Evolutionary conservation across 2,888 invertebrate species (phyloP).

Genomic region (Dendrolimus houi): DNA sequence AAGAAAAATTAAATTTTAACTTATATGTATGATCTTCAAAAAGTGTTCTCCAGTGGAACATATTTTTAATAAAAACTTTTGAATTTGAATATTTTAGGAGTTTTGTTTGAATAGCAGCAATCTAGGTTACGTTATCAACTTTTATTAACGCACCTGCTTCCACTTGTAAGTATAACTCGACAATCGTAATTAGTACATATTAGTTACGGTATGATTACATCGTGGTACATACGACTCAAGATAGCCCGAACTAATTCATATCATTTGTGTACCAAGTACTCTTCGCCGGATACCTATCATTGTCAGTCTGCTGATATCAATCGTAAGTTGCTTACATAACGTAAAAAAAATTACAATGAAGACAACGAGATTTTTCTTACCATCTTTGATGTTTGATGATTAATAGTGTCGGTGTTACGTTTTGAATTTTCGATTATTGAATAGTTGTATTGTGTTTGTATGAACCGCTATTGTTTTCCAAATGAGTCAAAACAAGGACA

Average conservation of each 20-base stretch:
- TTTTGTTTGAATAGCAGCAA: constrained; percentile 9
- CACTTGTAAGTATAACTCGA: constrained; percentile 10
- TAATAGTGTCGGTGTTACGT: not conserved
- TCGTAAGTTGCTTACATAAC: not conserved
- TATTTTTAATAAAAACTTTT: too few species aligned
- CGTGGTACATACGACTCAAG: not conserved
- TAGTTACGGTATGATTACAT: constrained; percentile 15
- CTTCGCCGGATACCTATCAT: not conserved
- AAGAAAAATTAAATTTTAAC: too few species aligned
- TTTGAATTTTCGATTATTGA: not conserved
- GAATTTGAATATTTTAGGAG: too few species aligned
- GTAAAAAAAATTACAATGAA: not conserved
- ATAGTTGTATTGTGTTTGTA: not conserved
- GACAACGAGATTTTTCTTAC: not conserved
- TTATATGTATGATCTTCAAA: too few species aligned
- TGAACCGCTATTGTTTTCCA: constrained; percentile 6
- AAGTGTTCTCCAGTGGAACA: too few species aligned
- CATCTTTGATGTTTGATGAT: not conserved
- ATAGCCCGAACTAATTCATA: not conserved
- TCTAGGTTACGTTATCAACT: constrained; percentile 42
- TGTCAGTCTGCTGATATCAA: not conserved
- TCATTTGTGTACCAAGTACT: not conserved
- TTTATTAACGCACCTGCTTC: constrained; percentile 25
- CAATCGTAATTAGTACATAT: constrained; percentile 18
- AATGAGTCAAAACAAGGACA: constrained; percentile 9